A percentile compares a stretch with the other conserved stretches of the same genome.
phyloP scores from a whole-genome alignment of 1,140 invertebrate species.

The Lasaia peninsularis region DNA sequence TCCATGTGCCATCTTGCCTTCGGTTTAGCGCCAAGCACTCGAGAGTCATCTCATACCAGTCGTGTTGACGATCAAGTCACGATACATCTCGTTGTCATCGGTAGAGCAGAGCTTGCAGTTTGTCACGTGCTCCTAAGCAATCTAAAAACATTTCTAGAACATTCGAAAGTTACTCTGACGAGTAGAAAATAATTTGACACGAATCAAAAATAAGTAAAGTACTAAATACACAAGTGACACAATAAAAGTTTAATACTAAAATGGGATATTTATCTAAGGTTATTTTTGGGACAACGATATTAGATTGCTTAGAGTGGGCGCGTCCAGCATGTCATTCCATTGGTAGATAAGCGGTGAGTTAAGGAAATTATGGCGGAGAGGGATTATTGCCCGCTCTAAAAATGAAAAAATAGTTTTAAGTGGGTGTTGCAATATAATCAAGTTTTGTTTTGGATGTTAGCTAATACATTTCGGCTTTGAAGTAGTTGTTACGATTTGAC shows the following conservation, averaged over 20 bases:
- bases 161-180: too few relatives aligned
- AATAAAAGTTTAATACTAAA: background rate
- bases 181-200: too few relatives aligned
- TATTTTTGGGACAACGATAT: slow-evolving; percentile 16
- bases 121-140: slow-evolving; percentile 58
- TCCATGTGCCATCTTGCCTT: slow-evolving; percentile 67
- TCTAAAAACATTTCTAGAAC: slow-evolving; percentile 26
- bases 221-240: too few relatives aligned
- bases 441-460: slow-evolving; percentile 61
- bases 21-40: slow-evolving; percentile 24
- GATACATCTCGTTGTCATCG: slow-evolving; percentile 45
- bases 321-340: slow-evolving; percentile 67
- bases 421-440: slow-evolving; percentile 71
- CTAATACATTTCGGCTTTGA: slow-evolving; percentile 25
- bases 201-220: background rate
- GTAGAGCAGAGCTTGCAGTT: slow-evolving; percentile 66
- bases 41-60: slow-evolving; percentile 50
- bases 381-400: slow-evolving; percentile 69
- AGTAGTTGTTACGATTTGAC: slow-evolving; percentile 21
- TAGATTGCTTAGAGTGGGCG: slow-evolving; percentile 63
- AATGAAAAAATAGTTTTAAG: slow-evolving; percentile 51
- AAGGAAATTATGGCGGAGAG: slow-evolving; percentile 73
- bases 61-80: slow-evolving; percentile 42
- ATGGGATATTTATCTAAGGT: background rate
- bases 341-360: slow-evolving; percentile 72